phyloP scores from a whole-genome alignment of 2,888 invertebrate genomes.

The Epinotia bilunana region DNA sequence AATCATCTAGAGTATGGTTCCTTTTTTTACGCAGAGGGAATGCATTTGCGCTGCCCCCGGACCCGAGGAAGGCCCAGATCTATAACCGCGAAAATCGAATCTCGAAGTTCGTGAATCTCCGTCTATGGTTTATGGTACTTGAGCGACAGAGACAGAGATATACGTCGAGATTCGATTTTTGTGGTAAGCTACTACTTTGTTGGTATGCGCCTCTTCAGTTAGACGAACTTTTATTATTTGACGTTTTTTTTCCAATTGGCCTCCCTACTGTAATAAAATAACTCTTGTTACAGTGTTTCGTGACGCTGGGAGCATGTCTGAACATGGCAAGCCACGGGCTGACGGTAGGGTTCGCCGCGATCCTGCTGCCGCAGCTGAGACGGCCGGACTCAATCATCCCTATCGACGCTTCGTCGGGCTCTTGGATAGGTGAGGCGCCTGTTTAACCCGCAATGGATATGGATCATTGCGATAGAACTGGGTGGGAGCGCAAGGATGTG shows the following conservation, averaged over 20 bases:
- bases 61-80: too few species aligned
- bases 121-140: too few species aligned
- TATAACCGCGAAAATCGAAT: too few species aligned
- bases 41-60: too few species aligned
- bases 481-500: too few species aligned
- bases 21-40: too few species aligned
- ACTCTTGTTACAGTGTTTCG: constrained; percentile 59
- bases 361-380: constrained; percentile 82
- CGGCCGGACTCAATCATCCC: constrained; percentile 61
- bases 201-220: too few species aligned
- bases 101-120: too few species aligned
- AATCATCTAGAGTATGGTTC: neutral
- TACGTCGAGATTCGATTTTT: too few species aligned
- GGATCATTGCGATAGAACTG: neutral
- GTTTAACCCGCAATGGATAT: neutral
- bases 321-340: constrained; percentile 63
- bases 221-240: too few species aligned
- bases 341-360: constrained; percentile 81
- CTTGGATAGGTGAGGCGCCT: constrained; percentile 77
- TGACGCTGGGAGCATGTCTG: constrained; percentile 60
- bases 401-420: constrained; percentile 72
- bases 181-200: too few species aligned
- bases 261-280: neutral
- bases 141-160: too few species aligned
- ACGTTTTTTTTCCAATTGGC: neutral